Evolutionary conservation across 2,113 vertebrate species (phyloP).

Genomic region (Entosphenus tridentatus): DNA sequence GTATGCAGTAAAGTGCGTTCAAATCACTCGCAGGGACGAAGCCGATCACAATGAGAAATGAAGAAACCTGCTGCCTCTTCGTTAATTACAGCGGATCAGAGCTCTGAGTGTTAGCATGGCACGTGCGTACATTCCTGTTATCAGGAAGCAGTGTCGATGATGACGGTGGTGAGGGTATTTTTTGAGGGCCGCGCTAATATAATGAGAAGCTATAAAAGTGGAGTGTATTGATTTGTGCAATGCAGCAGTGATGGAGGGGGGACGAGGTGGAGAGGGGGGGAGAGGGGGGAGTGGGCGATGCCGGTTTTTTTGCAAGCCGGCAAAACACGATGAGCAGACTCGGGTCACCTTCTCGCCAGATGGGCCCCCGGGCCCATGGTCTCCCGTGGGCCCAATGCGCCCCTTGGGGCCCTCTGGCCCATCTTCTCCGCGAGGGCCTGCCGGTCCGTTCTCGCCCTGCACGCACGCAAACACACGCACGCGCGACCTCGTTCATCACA

Average conservation of each 20-base stretch:
- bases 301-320: not conserved
- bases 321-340: too few species aligned
- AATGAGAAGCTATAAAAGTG: not conserved
- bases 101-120: too few species aligned
- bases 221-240: not conserved
- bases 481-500: too few species aligned
- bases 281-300: not conserved
- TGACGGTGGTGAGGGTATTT: too few species aligned
- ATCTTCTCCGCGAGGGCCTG: slow-evolving; percentile 44
- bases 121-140: too few species aligned
- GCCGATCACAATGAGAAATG: too few species aligned
- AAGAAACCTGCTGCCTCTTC: too few species aligned
- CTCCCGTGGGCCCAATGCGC: slow-evolving; percentile 32
- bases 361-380: slow-evolving; percentile 28
- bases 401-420: slow-evolving; percentile 59
- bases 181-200: not conserved
- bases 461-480: slow-evolving; percentile 8
- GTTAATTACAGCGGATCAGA: too few species aligned
- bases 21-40: too few species aligned
- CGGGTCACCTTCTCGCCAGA: slow-evolving; percentile 52
- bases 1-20: too few species aligned
- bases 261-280: not conserved
- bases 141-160: too few species aligned
- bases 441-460: slow-evolving; percentile 35
- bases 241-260: not conserved